Conservation (phyloP, 2,797 vertebrate genomes). For the Oreochromis mossambicus region DNA sequence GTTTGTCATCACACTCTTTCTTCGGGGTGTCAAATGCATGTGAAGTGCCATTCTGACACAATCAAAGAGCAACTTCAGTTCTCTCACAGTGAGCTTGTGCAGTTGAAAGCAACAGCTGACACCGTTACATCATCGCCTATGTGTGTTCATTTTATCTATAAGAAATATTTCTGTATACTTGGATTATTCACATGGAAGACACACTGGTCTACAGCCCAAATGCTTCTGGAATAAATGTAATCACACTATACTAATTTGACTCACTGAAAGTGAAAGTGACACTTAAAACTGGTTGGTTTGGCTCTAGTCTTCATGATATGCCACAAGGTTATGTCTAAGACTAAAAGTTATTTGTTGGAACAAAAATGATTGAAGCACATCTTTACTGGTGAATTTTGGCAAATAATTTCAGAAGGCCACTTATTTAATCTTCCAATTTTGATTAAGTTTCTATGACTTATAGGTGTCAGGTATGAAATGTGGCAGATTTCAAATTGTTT, state of each 20-base stretch:
- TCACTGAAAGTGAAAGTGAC: not conserved
- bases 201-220: not conserved
- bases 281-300: not conserved
- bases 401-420: not conserved
- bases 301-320: not conserved
- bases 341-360: not conserved
- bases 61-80: not conserved
- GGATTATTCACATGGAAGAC: not conserved
- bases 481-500: not conserved
- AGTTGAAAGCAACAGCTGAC: not conserved
- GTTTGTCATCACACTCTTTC: not conserved
- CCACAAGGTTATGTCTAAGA: fast-evolving
- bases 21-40: not conserved
- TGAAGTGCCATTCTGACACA: not conserved
- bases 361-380: not conserved
- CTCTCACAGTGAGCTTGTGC: not conserved
- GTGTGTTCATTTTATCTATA: not conserved
- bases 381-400: not conserved
- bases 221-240: not conserved
- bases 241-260: not conserved
- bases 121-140: fast-evolving
- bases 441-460: not conserved
- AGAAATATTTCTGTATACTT: not conserved
- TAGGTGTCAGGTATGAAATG: not conserved
- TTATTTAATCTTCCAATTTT: not conserved